Base-by-base conservation (phyloP, 2,888 invertebrate genomes). In the Microplitis manilae region DNA sequence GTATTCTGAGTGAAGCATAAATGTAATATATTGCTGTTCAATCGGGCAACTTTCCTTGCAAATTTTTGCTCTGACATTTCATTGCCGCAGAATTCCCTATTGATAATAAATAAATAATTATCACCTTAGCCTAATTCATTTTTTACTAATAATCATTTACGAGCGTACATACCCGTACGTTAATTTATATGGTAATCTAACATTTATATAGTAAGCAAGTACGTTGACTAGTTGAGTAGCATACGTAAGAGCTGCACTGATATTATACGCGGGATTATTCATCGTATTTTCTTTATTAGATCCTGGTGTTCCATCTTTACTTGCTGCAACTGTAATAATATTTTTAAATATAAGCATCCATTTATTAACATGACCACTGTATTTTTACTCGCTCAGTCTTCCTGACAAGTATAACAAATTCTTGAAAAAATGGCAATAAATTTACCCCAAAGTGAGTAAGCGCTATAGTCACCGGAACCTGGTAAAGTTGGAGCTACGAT, bases 401-500 rank as follows among this genome's bases (percentile, higher is more conserved):
- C 6, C 5, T 17, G 68, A 20, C 40, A 59, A 68, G 69, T 70
- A 68, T 75, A 74, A 17, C 2, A 70, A n/a, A 62, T 70, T 75
- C 68, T 76, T 75, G 75, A 65, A 65, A 79, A 77, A 59, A 40
- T 17, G 20, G 30, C 4, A 30, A 30, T 77, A 71, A 73, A 85
- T 85, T 92, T 91, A 94, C 97, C 93, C 95, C 95, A 96, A 81
- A 94, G 91, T 88, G 92, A 94, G 90, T 93, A 97, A 82, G 93
- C 94, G 7, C 95, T 93, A 87, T 96, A 96, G 90, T 97, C 96
- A 0, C 96, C 96, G 81, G 95, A 95, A 4, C 94, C 94, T 78
- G 96, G 96, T 81, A 96, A 90, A 84, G 95, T 94, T 0, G 97
- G 96, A n/a, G 95, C 95, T 60, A 96, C 95, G 80, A 98, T 95